These are phyloP conservation scores for Cecidostiba fungosa DNA, from an alignment of 2,888 invertebrate species.

Conservation along the genomic window DNA sequence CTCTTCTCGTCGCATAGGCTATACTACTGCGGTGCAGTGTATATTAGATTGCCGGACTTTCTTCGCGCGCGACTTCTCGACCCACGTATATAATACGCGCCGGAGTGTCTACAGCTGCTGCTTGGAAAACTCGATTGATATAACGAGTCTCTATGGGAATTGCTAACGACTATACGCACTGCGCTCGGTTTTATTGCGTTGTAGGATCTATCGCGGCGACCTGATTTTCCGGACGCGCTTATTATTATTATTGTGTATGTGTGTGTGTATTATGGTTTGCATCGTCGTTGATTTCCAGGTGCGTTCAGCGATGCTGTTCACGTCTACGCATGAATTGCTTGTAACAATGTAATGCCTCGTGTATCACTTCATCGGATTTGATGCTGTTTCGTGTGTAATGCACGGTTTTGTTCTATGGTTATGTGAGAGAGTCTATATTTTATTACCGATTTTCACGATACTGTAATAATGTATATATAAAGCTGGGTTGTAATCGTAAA, in stretches of 20 bases:
- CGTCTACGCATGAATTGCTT: background rate
- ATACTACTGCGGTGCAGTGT: background rate
- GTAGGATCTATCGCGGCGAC: background rate
- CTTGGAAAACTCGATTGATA: constrained; percentile 15
- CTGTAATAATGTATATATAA: too few relatives aligned
- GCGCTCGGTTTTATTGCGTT: background rate
- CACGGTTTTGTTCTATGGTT: too few relatives aligned
- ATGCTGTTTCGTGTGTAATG: too few relatives aligned
- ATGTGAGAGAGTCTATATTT: too few relatives aligned
- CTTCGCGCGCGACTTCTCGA: background rate
- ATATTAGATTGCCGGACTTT: background rate
- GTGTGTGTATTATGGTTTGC: background rate
- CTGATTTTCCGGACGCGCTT: too few relatives aligned
- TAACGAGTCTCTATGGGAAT: background rate
- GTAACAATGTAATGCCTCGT: background rate
- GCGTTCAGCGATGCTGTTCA: background rate
- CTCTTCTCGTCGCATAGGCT: background rate
- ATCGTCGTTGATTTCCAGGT: background rate
- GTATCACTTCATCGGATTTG: background rate
- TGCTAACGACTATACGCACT: background rate
- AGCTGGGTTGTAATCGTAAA: too few relatives aligned
- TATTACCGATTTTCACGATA: too few relatives aligned
- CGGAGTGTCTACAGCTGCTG: constrained; percentile 44
- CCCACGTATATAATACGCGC: constrained; percentile 35
- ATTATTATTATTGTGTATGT: too few relatives aligned